These are phyloP conservation scores for Moxostoma hubbsi DNA, from an alignment of 2,797 vertebrate genomes.

Conservation along the genomic window DNA sequence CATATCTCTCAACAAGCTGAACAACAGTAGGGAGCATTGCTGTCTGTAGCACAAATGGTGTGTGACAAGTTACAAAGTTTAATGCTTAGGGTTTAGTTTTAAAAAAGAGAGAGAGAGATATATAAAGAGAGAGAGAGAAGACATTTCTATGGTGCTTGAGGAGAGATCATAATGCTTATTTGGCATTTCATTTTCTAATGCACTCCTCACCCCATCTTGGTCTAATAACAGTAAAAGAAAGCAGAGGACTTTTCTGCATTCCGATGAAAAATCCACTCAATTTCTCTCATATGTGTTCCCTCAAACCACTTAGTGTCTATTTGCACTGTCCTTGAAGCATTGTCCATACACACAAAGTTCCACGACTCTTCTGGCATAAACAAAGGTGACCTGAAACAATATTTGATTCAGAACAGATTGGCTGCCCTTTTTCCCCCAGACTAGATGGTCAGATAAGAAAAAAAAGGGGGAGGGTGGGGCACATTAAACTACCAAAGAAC, in stretches of 20 bases:
- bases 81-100: neutral
- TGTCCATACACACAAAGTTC: constrained; percentile 41
- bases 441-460: constrained; percentile 46
- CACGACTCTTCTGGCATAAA: constrained; percentile 56
- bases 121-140: neutral
- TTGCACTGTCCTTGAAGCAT: constrained; percentile 44
- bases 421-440: constrained; percentile 46
- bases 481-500: constrained; percentile 39
- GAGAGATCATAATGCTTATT: constrained; percentile 43
- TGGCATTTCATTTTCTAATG: constrained; percentile 51
- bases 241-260: constrained; percentile 59
- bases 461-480: constrained; percentile 19
- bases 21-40: neutral
- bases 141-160: constrained; percentile 42
- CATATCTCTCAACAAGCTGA: too few species aligned
- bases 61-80: neutral
- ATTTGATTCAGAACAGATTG: constrained; percentile 60
- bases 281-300: constrained; percentile 57
- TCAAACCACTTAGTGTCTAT: constrained; percentile 47
- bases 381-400: constrained; percentile 44
- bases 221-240: constrained; percentile 65
- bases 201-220: constrained; percentile 61
- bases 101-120: neutral
- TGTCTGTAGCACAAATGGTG: constrained; percentile 35
- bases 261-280: constrained; percentile 47